Base-by-base conservation (phyloP, 2,888 invertebrate species). In the Chaetoderma sp. region DNA sequence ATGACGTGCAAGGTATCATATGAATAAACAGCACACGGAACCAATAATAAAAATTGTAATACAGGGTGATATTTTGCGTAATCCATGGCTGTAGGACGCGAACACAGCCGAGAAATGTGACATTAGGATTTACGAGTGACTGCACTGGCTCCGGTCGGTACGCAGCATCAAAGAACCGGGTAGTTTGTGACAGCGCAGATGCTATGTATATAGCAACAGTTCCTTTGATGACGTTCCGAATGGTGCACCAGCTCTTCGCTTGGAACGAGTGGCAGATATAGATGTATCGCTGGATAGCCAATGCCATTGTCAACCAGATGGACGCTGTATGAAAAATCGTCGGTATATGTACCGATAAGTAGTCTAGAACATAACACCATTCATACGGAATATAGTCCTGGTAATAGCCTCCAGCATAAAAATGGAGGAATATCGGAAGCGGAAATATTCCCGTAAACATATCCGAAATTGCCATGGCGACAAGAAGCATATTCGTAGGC, bases 401-500 rank as follows among this genome's bases (percentile, higher is more conserved):
- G 83, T 94, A 94, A 86, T 94, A 93, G 28, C 94, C 94, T 75
- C 95, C 91, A 0, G 95, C 94, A 88, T 94, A 95, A 92, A 95
- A 94, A 84, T 95, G 94, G 86, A 96, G 91, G 54, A 95, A 91
- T 81, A 95, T 91, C 2, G 86, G 86, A 21, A 84, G 70, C 4
- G 86, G 83, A 62, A 81, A 78, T 0, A 84, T 67, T 0, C 86
- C 92, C 0, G 96, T 97, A 85, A 96, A 91, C 92, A 96, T 93
- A 87, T 97, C 97, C 76, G 95, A 94, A 4, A 97, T 89, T 0
- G 97, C 96, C 95, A 97, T 97, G n/a, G 93, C 94, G 90, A 95
- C 92, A 2, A 96, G 90, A 0, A 96, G 93, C n/a, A 93, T 91
- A 87, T 96, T 96, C 4, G 96, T 96, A 0, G 96, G 95, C 0